Evolutionary conservation across 2,888 invertebrate species (phyloP), one percentile per base, ranked within the genome.

Genomic region (Acronicta leporina): DNA sequence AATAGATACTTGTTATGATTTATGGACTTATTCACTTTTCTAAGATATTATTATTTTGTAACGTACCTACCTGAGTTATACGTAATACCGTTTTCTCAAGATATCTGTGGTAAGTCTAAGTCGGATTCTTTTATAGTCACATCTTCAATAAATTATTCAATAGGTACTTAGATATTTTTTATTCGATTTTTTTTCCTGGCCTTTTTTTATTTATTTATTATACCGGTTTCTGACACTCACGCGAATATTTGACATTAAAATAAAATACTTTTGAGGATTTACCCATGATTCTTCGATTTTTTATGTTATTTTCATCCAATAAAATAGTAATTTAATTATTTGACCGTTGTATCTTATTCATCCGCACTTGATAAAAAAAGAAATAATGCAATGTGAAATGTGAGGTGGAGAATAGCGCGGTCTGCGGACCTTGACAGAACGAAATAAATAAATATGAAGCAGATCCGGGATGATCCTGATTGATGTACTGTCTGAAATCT

Each of bases 381-480:
- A 20, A 20, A 20, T 4, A 20, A 63, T 63, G 47, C 46, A 57
- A 59, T 47, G 30, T 44, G 38, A 9, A 63, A 40, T 58, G 58
- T 43, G 30, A 43, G 10, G 41, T 25, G 42, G 20, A 52, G 56
- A 46, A 54, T 57, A 54, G 51, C 33, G 11, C 33, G 11, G 33
- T 57, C 43, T 14, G 58, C 48, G 13, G 30, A 46, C 45, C 66
- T 63, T 68, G 63, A 63, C 60, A 64, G 71, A 74, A 77, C 58
- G 67, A 80, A 81, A 81, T 81, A 85, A 82, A 83, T 83, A 86
- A 82, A 85, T 80, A 81, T 77, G 76, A 69, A 82, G 76, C 55
- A 73, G 78, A 76, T 77, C 72, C 68, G 57, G 74, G 79, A 80
- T 84, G 84, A 86, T 85, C 84, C 81, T 85, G 86, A 87, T 85